These are phyloP conservation scores for Patella depressa DNA, from an alignment of 2,888 invertebrate species.

Conservation along the genomic window DNA sequence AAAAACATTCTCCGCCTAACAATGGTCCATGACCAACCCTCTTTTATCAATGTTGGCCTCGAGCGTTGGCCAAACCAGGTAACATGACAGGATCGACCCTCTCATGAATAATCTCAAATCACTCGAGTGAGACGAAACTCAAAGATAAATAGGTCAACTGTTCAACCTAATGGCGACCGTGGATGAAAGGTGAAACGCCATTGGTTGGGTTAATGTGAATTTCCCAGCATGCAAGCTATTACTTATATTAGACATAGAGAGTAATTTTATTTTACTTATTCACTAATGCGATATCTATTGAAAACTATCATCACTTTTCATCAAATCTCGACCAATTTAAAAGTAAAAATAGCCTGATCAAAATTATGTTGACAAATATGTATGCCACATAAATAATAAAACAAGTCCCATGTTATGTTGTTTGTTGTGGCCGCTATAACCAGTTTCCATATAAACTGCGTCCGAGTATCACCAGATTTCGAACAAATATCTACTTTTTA, in stretches of 20 bases:
- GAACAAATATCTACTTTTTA: too few relatives aligned
- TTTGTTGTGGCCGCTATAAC: too few relatives aligned
- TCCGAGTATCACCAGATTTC: too few relatives aligned
- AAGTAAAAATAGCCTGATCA: too few relatives aligned
- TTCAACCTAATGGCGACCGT: too few relatives aligned
- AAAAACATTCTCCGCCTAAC: constrained; percentile 3
- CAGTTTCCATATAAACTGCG: too few relatives aligned
- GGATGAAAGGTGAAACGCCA: background rate
- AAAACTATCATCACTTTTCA: background rate
- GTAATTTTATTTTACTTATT: background rate
- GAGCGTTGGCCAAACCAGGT: background rate
- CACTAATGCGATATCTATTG: constrained; percentile 1
- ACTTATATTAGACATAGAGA: background rate
- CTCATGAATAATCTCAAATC: background rate
- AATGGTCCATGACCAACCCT: background rate
- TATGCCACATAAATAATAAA: too few relatives aligned
- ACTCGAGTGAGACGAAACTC: too few relatives aligned
- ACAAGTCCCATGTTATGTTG: too few relatives aligned
- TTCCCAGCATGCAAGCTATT: constrained; percentile 4
- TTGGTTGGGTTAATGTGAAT: background rate
- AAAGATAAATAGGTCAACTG: too few relatives aligned
- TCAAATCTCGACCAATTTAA: too few relatives aligned
- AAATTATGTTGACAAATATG: too few relatives aligned
- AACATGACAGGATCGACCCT: constrained; percentile 7
- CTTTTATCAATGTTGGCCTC: constrained; percentile 7